Base-by-base conservation (phyloP, 2,888 invertebrate genomes). In the Drosophila borealis region DNA sequence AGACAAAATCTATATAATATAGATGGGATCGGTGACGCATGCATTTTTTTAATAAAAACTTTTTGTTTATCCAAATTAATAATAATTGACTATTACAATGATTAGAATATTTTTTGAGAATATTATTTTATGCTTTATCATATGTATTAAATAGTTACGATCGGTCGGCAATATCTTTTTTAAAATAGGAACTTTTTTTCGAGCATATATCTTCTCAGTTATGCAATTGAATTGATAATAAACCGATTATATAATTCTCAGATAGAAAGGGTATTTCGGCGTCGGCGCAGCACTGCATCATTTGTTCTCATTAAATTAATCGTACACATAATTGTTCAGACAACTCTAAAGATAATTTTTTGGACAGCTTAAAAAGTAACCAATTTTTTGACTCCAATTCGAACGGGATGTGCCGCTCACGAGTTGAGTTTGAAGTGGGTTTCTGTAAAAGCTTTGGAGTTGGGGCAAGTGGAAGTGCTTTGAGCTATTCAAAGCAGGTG, bases 401-500 rank as follows among this genome's bases (percentile, higher is more conserved):
- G 14, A 39, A 25, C 17, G 14, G 44, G 44, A 51, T 51, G 65
- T 48, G 37, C 44, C 13, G 68, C 49, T 56, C 64, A 73, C 73
- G 76, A 76, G 9, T 56, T 61, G 10, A 19, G 13, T 25, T 21
- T 70, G 25, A 76, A 74, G 76, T 74, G 54, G 37, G 33, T 55
- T 55, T 67, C 63, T 29, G 5, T n/a, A 25, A 14, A 42, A 37
- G n/a, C 39, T 17, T 39, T 36, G 2, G 37, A 49, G 19, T 21
- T 19, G 19, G 4, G n/a, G 55, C 19, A 54, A 45, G 1, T 45
- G 67, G 33, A 56, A 68, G 53, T 70, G 68, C 68, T 63, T 53
- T 54, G 46, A 50, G 59, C 39, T 45, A 71, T 72, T 72, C 72
- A 77, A 89, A 78, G 72, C 83, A 88, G 78, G 78, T 85, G 85